phyloP scores from a whole-genome alignment of 1,140 invertebrate species.

The Mactra quadrangularis region DNA sequence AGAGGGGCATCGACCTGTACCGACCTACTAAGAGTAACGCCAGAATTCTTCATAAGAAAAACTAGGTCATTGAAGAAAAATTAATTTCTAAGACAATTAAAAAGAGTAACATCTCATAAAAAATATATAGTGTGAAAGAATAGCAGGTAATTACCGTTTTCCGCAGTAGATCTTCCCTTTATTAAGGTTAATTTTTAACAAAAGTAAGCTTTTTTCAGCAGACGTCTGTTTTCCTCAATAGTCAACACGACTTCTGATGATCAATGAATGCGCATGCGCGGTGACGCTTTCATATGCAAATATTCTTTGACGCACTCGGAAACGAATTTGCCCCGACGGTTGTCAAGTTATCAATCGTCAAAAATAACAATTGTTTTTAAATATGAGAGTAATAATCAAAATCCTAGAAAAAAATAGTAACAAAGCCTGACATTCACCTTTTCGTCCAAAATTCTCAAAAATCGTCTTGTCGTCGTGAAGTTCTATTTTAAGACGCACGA shows the following conservation, averaged over 20 bases:
- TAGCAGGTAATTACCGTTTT: slow-evolving; percentile 20
- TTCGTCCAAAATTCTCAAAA: no score
- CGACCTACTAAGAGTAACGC: slow-evolving; percentile 39
- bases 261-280: slow-evolving; percentile 75
- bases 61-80: slow-evolving; percentile 55
- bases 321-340: slow-evolving; percentile 8
- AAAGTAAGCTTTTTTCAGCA: slow-evolving; percentile 14
- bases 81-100: not conserved
- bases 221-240: slow-evolving; percentile 55
- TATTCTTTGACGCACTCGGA: slow-evolving; percentile 53
- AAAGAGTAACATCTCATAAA: slow-evolving; percentile 60
- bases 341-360: no score
- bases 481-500: slow-evolving; percentile 48
- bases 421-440: no score
- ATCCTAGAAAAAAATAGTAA: no score
- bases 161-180: slow-evolving; percentile 32
- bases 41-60: slow-evolving; percentile 40
- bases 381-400: no score
- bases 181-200: slow-evolving; percentile 8
- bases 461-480: not conserved
- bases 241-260: slow-evolving; percentile 60
- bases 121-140: slow-evolving; percentile 28
- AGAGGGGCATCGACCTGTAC: slow-evolving; percentile 7
- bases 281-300: slow-evolving; percentile 66
- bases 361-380: no score